These are phyloP conservation scores for Diaphora mendica DNA, from an alignment of 2,888 invertebrate genomes.

Conservation along the genomic window DNA sequence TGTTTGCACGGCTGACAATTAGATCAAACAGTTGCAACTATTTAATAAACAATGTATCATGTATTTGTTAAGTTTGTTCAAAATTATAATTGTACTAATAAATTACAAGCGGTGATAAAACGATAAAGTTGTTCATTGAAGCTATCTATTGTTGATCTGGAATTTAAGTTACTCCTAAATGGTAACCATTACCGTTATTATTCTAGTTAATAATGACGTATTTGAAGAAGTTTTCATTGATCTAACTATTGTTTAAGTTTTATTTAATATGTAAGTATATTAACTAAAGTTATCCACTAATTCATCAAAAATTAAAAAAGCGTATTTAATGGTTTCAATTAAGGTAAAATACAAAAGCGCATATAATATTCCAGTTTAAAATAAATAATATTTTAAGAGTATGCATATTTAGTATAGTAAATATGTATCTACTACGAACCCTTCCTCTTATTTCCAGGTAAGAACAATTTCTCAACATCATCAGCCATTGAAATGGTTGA, in stretches of 20 bases:
- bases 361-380: neutral
- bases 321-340: neutral
- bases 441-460: slow-evolving; percentile 31
- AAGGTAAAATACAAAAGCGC: too few relatives aligned
- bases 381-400: neutral
- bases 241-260: neutral
- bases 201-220: neutral
- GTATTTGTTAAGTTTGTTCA: slow-evolving; percentile 29
- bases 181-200: neutral
- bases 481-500: slow-evolving; percentile 69
- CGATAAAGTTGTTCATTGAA: neutral
- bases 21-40: slow-evolving; percentile 76
- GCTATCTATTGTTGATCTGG: neutral
- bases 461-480: slow-evolving; percentile 67
- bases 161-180: neutral
- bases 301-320: neutral
- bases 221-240: too few relatives aligned
- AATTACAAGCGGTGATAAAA: slow-evolving; percentile 21
- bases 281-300: neutral
- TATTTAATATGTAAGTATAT: neutral
- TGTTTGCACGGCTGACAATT: slow-evolving; percentile 79
- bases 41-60: slow-evolving; percentile 67
- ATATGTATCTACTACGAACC: neutral
- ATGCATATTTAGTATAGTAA: neutral
- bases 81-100: slow-evolving; percentile 24